These are phyloP conservation scores for Plotosus lineatus DNA, from an alignment of 2,113 vertebrate species.

Conservation along the genomic window DNA sequence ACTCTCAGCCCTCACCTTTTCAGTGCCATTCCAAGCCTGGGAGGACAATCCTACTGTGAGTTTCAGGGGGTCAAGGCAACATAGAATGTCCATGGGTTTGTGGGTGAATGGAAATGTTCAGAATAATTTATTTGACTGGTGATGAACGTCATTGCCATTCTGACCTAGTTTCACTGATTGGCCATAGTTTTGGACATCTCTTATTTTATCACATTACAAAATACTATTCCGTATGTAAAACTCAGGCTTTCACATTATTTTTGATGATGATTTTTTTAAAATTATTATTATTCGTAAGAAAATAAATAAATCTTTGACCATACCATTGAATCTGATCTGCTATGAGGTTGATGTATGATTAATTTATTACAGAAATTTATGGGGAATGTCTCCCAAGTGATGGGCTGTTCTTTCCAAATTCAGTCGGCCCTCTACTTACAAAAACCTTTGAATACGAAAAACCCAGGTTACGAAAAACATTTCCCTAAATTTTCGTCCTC, in stretches of 20 bases:
- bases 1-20: constrained; percentile 24
- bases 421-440: too few species aligned
- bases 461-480: too few species aligned
- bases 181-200: neutral
- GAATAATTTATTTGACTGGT: neutral
- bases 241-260: neutral
- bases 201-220: neutral
- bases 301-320: neutral
- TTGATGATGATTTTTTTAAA: neutral
- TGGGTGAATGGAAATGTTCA: neutral
- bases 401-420: too few species aligned
- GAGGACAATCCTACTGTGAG: neutral
- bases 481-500: too few species aligned
- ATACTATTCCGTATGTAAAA: neutral
- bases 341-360: too few species aligned
- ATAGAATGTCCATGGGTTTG: neutral
- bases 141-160: neutral
- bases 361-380: too few species aligned
- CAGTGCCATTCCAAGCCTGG: neutral
- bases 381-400: too few species aligned
- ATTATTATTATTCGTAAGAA: too few species aligned
- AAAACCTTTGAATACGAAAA: too few species aligned
- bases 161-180: neutral
- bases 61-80: neutral
- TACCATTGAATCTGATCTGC: neutral